These are phyloP conservation scores for Drosophila neonasuta DNA, from an alignment of 2,888 invertebrate species.

Conservation along the genomic window DNA sequence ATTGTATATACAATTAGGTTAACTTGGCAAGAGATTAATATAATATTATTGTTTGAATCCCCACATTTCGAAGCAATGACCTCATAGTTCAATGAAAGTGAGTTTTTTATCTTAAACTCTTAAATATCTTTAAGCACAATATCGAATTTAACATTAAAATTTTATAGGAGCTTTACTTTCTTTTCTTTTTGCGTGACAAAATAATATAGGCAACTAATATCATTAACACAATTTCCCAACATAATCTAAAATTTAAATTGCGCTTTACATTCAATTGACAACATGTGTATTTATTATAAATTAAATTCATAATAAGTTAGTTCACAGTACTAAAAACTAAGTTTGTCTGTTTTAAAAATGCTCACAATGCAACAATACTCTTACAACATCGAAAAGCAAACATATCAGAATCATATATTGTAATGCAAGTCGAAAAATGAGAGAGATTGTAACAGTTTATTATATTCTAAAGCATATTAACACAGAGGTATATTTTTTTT, in stretches of 20 bases:
- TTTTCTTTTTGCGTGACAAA: too few relatives aligned
- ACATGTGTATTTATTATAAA: constrained; percentile 34
- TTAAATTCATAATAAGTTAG: constrained; percentile 52
- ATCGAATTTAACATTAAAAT: too few relatives aligned
- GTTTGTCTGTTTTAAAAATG: constrained; percentile 18
- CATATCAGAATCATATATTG: constrained; percentile 20
- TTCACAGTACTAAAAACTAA: constrained; percentile 42
- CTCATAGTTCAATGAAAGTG: too few relatives aligned
- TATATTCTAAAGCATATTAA: constrained; percentile 4
- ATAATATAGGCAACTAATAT: too few relatives aligned
- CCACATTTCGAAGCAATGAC: too few relatives aligned
- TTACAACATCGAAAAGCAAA: constrained; percentile 16
- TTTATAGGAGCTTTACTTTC: too few relatives aligned
- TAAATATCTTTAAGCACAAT: too few relatives aligned
- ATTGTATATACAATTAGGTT: background rate
- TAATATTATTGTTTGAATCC: too few relatives aligned
- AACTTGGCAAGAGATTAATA: background rate
- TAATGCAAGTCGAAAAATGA: background rate
- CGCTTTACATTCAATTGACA: background rate
- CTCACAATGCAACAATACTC: constrained; percentile 12
- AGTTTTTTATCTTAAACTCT: too few relatives aligned
- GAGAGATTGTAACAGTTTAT: constrained; percentile 7
- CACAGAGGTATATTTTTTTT: constrained; percentile 9
- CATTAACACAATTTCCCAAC: too few relatives aligned
- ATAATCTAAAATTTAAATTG: too few relatives aligned